Evolutionary conservation across 2,113 vertebrate species (phyloP).

Genomic region (Panthera tigris): DNA sequence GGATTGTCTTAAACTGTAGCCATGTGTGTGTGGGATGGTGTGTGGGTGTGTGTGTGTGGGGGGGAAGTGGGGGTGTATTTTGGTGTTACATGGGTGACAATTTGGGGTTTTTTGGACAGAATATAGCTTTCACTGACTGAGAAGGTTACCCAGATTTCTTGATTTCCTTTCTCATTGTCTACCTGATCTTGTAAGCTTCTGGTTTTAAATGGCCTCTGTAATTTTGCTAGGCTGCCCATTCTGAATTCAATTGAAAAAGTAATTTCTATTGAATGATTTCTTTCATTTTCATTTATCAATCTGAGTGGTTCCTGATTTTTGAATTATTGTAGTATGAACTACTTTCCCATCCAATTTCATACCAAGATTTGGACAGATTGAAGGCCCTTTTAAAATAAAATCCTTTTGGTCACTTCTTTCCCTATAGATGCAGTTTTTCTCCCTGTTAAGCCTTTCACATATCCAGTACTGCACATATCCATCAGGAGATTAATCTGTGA

Average conservation of each 20-base stretch:
- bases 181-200: not conserved
- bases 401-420: not conserved
- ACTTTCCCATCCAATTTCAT: not conserved
- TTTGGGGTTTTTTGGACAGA: not conserved
- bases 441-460: not conserved
- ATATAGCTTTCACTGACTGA: not conserved
- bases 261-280: constrained; percentile 34
- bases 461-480: not conserved
- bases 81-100: not conserved
- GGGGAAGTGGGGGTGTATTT: not conserved
- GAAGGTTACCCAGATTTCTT: not conserved
- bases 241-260: constrained; percentile 53
- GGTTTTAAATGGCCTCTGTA: not conserved
- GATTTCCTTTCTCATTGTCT: constrained; percentile 28
- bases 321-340: constrained; percentile 18
- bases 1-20: not conserved
- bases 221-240: not conserved
- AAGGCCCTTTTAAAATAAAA: not conserved
- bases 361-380: not conserved
- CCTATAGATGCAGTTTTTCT: not conserved
- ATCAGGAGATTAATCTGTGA: not conserved
- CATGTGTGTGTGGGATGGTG: not conserved
- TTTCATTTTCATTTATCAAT: constrained; percentile 40
- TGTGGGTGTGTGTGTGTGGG: not conserved
- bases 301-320: constrained; percentile 56